These are phyloP conservation scores for Chromobotia macracanthus DNA, from an alignment of 2,797 vertebrate species.

Conservation along the genomic window DNA sequence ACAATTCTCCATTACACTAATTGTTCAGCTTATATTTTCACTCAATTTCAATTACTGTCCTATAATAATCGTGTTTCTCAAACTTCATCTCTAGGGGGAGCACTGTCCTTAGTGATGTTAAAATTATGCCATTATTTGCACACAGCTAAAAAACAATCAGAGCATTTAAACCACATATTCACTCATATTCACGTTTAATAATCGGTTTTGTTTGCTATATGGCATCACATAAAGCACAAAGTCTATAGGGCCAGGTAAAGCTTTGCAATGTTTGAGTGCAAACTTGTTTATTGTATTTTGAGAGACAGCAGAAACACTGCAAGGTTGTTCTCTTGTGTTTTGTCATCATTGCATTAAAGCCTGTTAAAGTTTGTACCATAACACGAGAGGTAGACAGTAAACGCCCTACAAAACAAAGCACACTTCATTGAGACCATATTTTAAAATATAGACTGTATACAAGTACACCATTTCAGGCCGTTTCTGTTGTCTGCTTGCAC, in stretches of 20 bases:
- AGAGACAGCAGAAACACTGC: not conserved
- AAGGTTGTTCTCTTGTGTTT: slow-evolving; percentile 20
- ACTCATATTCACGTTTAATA: no score
- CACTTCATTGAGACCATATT: no score
- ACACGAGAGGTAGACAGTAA: not conserved
- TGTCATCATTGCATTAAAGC: slow-evolving; percentile 24
- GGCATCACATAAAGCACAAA: not conserved
- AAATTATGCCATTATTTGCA: no score
- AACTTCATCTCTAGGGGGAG: not conserved
- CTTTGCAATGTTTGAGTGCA: not conserved
- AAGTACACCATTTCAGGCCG: not conserved
- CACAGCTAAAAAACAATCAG: no score
- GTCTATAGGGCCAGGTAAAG: not conserved
- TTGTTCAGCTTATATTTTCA: not conserved
- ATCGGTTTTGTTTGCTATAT: not conserved
- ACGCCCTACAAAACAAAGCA: not conserved
- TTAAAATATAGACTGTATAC: not conserved
- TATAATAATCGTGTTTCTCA: not conserved
- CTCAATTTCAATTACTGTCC: not conserved
- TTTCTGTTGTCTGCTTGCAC: not conserved
- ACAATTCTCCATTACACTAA: not conserved
- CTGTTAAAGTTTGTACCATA: slow-evolving; percentile 18
- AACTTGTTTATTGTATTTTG: not conserved
- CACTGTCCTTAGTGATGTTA: not conserved
- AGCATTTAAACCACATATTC: no score